Base-by-base conservation (phyloP, 2,888 invertebrate species). In the Cryptocephalus primarius region DNA sequence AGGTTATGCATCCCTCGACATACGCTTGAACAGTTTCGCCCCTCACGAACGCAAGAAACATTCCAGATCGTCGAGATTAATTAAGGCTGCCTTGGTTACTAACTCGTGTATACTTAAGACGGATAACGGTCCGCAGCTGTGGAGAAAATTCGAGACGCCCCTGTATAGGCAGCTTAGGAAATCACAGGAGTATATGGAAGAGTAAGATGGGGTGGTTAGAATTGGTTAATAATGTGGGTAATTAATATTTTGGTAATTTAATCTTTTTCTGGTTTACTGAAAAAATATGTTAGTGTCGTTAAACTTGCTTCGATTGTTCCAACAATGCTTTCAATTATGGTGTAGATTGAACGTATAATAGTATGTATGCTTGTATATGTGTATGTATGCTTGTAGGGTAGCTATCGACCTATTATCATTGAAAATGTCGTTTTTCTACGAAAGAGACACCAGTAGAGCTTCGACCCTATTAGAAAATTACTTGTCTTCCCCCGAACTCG, bases 151-250 rank as follows among this genome's bases (percentile, higher is more conserved):
- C 51, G 75, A 80, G 49, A 90, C 90, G 0, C 83, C 87, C 0
- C 63, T 81, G 11, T 91, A 86, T 60, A 79, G 69, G 44, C 81
- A 78, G 66, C 70, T 91, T 13, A 75, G 73, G 9, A 71, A 74
- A 46, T 79, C 86, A 22, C 87, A 88, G 59, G 72, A 76, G 49
- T 83, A 75, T 61, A 81, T 91, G 71, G 89, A 89, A 70, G 70
- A 68, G 77, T 79, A 67, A 63, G 63, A 59, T 42, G 32, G 32
- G 9, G 22, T 42, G 12, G 22, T 22, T 22, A 22, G 22, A 22
- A 22, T 22, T 22, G 3, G 2, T 22, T 22, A 22, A 6, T 22
- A 22, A 22, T 22, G 22, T 22, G 22, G 22, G 22, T 22, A 22
- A 22, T 22, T 2, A 22, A 2, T 6, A 22, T 22, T 22, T 22